Evolutionary conservation across 2,113 vertebrate species (phyloP).

Genomic region (Maccullochella peelii): DNA sequence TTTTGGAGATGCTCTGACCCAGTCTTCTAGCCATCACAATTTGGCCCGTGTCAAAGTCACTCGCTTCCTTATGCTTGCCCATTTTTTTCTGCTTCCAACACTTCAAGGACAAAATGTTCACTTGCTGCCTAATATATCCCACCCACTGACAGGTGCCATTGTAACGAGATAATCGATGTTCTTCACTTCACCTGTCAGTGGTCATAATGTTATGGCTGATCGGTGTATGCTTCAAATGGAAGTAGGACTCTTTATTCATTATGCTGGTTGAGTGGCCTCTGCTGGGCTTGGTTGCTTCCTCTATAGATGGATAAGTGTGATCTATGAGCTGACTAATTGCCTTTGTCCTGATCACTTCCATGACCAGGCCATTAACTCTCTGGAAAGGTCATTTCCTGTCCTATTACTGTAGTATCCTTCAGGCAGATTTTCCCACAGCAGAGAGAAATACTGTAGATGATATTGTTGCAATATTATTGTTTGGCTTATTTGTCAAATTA

Average conservation of each 20-base stretch:
- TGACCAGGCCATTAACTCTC: conserved; percentile 69
- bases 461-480: conserved; percentile 44
- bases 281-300: conserved; percentile 70
- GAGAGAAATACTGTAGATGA: conserved; percentile 43
- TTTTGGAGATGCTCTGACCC: too few species aligned
- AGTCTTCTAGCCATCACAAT: too few species aligned
- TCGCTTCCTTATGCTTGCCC: too few species aligned
- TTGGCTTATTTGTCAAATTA: conserved; percentile 66
- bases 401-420: conserved; percentile 50
- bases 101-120: too few species aligned
- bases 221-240: conserved; percentile 57
- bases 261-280: conserved; percentile 55
- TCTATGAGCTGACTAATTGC: conserved; percentile 79
- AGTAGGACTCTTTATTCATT: conserved; percentile 68
- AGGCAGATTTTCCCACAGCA: conserved; percentile 25
- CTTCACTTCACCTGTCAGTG: too few species aligned
- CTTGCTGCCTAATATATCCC: too few species aligned
- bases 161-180: too few species aligned
- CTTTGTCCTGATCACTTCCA: conserved; percentile 69
- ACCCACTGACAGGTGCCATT: too few species aligned
- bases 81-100: too few species aligned
- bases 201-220: too few species aligned
- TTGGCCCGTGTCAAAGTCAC: too few species aligned
- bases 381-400: conserved; percentile 75
- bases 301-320: conserved; percentile 73